A percentile compares a stretch with the other conserved stretches of the same genome.
These are phyloP conservation scores for Cephus nigrinus DNA, from an alignment of 2,888 invertebrate genomes.

Conservation along the genomic window DNA sequence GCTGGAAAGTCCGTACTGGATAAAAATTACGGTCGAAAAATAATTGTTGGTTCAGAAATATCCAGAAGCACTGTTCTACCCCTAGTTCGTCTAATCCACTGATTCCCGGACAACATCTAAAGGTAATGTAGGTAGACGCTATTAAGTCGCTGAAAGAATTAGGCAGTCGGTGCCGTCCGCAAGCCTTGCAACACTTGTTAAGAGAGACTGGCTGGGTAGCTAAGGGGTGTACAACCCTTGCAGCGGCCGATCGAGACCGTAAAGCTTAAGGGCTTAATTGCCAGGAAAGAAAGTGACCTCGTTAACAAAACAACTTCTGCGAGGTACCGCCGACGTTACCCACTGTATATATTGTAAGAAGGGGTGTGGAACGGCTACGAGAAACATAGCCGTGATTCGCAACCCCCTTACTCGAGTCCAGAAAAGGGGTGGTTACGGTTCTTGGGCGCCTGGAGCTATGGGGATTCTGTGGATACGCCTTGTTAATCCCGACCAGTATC, in stretches of 20 bases:
- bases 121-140: too few species aligned
- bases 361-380: conserved; percentile 10
- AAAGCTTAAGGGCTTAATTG: conserved; percentile 15
- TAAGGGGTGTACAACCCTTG: not conserved
- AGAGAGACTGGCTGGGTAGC: too few species aligned
- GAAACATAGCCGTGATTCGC: conserved; percentile 2
- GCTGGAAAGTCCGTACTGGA: too few species aligned
- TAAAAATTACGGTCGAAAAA: too few species aligned
- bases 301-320: conserved; percentile 39
- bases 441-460: not conserved
- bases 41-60: too few species aligned
- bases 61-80: too few species aligned
- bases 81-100: too few species aligned
- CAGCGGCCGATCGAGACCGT: conserved; percentile 4
- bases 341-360: conserved; percentile 11
- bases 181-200: too few species aligned
- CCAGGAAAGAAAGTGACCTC: conserved; percentile 34
- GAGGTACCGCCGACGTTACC: conserved; percentile 11
- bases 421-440: conserved; percentile 6
- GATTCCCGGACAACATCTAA: too few species aligned
- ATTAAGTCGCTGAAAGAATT: too few species aligned
- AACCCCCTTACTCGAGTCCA: conserved; percentile 13
- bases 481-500: conserved; percentile 52
- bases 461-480: conserved; percentile 38
- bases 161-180: too few species aligned